Base-by-base conservation (phyloP, 2,113 vertebrate species). In the Proteles cristata region DNA sequence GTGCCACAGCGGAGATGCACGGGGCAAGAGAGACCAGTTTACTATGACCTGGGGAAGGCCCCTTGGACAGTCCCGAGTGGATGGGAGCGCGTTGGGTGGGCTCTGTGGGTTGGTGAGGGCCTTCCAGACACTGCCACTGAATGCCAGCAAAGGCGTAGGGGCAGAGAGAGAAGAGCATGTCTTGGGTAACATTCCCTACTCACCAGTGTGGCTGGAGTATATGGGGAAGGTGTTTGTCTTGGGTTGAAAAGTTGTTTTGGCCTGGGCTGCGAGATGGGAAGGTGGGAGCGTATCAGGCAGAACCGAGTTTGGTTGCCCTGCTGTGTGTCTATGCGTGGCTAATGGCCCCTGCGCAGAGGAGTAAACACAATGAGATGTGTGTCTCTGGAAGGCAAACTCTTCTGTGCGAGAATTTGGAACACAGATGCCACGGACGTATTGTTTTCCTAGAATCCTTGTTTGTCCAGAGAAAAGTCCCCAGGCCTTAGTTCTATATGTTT, bases 221-320 rank as follows among this genome's bases (percentile, higher is more conserved):
- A 45, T 2, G 14, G 21, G 74, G n/a, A 28, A 1, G 23, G 23
- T 8, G 15, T 90, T 79, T n/a, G 79, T 33, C 90, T 55, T 61
- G 23, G 61, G 48, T 45, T 91, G 0, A 43, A 48, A 39, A 63
- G 5, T 7, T 11, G 2, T 48, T 48, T 85, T 31, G 88, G 58
- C 43, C 11, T 11, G 8, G 35, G 26, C 74, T 50, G 81, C 26
- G 82, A 68, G 53, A 12, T 21, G 76, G 61, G 5, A 28, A 58
- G 7, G 16, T 28, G n/a, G 39, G 82, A 28, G 39, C 23, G 1
- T 0, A 0, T 43, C 4, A 39, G 73, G 50, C 17, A 73, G 65
- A 23, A 81, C 6, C 3, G 45, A 43, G 23, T 63, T 0, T 65
- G 84, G 66, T 6, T 0, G 0, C 43, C 14, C 5, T 5, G 25